phyloP scores from a whole-genome alignment of 2,888 invertebrate species.

The Altica lythri region DNA sequence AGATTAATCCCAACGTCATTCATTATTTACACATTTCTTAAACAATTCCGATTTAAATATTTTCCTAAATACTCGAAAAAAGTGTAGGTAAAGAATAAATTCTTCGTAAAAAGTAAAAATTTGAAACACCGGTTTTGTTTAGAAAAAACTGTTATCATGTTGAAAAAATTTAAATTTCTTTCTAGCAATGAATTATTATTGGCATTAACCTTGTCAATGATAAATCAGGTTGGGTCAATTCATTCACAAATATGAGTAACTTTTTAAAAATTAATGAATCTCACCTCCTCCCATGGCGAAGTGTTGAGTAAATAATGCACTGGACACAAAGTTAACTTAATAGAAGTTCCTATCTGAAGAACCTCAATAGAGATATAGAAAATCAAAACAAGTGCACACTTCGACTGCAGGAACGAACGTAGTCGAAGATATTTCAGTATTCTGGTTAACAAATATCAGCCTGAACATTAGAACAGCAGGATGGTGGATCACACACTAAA shows the following conservation, averaged over 20 bases:
- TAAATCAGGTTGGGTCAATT: conserved; percentile 17
- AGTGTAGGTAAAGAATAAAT: too few relatives aligned
- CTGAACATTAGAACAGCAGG: not conserved
- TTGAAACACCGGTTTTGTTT: conserved; percentile 6
- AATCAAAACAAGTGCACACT: conserved; percentile 31
- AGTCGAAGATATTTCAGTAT: conserved; percentile 32
- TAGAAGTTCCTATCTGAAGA: conserved; percentile 21
- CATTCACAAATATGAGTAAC: not conserved
- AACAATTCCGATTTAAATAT: too few relatives aligned
- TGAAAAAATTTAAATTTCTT: not conserved
- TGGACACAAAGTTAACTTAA: conserved; percentile 25
- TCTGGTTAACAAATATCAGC: conserved; percentile 8
- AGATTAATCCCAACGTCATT: not conserved
- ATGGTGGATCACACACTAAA: not conserved
- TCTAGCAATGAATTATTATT: not conserved
- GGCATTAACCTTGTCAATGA: conserved; percentile 23
- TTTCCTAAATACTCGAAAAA: too few relatives aligned
- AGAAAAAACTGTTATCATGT: conserved; percentile 3
- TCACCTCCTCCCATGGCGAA: conserved; percentile 39
- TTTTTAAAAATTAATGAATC: conserved; percentile 19
- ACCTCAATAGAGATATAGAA: conserved; percentile 24
- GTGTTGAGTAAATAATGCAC: conserved; percentile 20
- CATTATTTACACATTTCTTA: not conserved
- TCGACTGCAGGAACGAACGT: conserved; percentile 28
- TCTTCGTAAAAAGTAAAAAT: too few relatives aligned